Percentiles rank a stretch among this genome's conserved stretches.
These are phyloP conservation scores for Tetranychus truncatus DNA, from an alignment of 2,888 invertebrate species.

Conservation along the genomic window DNA sequence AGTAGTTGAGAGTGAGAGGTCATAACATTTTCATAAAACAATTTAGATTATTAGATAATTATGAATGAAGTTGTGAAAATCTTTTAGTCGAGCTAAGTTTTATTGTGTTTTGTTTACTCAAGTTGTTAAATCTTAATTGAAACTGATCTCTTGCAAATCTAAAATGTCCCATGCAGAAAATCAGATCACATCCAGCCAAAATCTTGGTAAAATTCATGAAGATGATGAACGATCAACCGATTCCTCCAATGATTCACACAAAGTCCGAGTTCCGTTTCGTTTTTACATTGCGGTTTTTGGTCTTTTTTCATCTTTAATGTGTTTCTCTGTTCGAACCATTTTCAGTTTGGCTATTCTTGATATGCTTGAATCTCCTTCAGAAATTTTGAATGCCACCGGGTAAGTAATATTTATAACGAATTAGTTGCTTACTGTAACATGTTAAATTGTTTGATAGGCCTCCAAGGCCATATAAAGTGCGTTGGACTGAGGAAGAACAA, in stretches of 20 bases:
- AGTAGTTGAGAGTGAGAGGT: not conserved
- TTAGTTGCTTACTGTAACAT: not conserved
- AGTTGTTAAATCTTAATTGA: not conserved
- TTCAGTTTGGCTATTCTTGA: not conserved
- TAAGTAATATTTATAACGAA: not conserved
- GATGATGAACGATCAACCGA: not conserved
- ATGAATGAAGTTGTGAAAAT: not conserved
- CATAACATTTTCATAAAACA: not conserved
- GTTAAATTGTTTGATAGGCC: not conserved
- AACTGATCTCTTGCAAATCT: too few relatives aligned
- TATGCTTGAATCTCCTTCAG: not conserved
- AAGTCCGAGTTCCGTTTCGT: not conserved
- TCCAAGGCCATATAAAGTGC: not conserved
- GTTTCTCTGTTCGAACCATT: not conserved
- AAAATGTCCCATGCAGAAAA: not conserved
- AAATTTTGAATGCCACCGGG: not conserved
- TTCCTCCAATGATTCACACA: not conserved
- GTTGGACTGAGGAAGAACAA: conserved; percentile 24
- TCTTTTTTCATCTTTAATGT: not conserved
- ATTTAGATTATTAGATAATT: not conserved
- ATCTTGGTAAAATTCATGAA: not conserved
- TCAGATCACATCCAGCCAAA: not conserved
- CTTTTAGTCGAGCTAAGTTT: too few relatives aligned
- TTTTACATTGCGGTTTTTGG: not conserved
- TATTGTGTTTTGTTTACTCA: too few relatives aligned